Evolutionary conservation across 2,113 vertebrate genomes (phyloP), one percentile per base, ranked within the genome.

Genomic region (Athene cunicularia): DNA sequence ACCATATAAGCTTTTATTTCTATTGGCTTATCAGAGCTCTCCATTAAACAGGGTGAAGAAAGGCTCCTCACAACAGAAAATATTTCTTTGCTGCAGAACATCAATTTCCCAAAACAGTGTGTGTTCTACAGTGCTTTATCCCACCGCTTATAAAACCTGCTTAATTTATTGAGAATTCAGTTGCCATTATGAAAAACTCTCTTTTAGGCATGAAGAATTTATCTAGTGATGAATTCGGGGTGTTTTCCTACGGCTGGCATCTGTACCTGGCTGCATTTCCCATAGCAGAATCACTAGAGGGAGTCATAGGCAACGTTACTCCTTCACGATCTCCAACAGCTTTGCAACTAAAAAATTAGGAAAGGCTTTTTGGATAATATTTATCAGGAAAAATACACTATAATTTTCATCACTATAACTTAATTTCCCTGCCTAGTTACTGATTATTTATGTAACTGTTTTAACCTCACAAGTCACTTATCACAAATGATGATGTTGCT

Each of bases 261-360:
- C 28, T 24, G 59, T 4, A 68, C 72, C 71, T 3, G 47, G 19
- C 86, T 94, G 95, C 95, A 59, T 18, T 94, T 95, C 92, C 77
- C 93, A 2, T 3, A 52, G 94, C 95, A 14, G 67, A 13, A 93
- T 89, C 90, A 92, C 94, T 89, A 97, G 91, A 94, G 97, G 82
- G 95, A 94, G 89, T 93, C 80, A 50, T 56, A 94, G 95, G 91
- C 96, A 97, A 95, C 0, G 77, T 28, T 83, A 94, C 92, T 95
- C 83, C 75, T 59, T 80, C 56, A 43, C n/a, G 3, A 76, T 75
- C 86, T 58, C 21, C 63, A 14, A 11, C 12, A 30, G 89, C 94
- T 80, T 20, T 86, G 23, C 67, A 8, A 35, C 22, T 9, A 0
- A 60, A 94, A 76, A 90, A 84, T 52, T 6, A 33, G 67, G 68